Conservation (phyloP, 2,888 invertebrate genomes). For the Plebejus melissa region DNA sequence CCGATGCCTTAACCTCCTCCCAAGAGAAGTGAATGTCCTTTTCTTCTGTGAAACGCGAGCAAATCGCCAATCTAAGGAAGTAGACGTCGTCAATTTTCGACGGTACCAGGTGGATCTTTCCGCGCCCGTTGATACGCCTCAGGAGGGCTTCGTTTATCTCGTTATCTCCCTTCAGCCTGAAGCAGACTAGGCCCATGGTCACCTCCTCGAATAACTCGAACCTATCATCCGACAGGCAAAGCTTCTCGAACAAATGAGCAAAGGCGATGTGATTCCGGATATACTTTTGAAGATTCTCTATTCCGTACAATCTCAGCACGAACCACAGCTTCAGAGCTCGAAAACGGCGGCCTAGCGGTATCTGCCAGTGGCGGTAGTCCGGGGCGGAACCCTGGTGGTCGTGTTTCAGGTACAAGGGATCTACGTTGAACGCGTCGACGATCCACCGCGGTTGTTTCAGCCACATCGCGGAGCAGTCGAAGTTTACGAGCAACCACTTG, state of each 20-base stretch:
- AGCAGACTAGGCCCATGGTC: conserved; percentile 97
- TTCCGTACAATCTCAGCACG: conserved; percentile 92
- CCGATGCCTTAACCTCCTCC: conserved; percentile 89
- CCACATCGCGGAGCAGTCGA: conserved; percentile 99
- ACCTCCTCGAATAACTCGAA: conserved; percentile 95
- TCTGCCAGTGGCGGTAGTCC: conserved; percentile 98
- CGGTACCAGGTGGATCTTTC: conserved; percentile 95
- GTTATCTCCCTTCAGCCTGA: conserved; percentile 92
- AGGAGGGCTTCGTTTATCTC: conserved; percentile 89
- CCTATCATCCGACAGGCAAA: conserved; percentile 86
- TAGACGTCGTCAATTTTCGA: conserved; percentile 90
- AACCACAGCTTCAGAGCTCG: conserved; percentile 97
- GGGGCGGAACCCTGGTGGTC: conserved; percentile 93
- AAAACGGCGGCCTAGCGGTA: conserved; percentile 95
- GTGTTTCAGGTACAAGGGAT: conserved; percentile 97
- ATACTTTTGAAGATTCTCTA: conserved; percentile 90
- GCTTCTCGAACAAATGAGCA: conserved; percentile 91
- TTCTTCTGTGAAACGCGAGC: conserved; percentile 89
- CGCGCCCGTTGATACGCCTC: conserved; percentile 91
- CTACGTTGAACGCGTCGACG: conserved; percentile 97
- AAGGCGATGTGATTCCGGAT: conserved; percentile 91
- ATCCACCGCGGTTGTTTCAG: conserved; percentile 92
- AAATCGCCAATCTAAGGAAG: conserved; percentile 93
- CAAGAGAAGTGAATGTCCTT: conserved; percentile 92
- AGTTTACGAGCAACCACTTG: conserved; percentile 99